Percentiles rank a stretch among this genome's conserved stretches.
These are phyloP conservation scores for Mactromeris polynyma DNA, from an alignment of 2,888 invertebrate genomes.

Conservation along the genomic window DNA sequence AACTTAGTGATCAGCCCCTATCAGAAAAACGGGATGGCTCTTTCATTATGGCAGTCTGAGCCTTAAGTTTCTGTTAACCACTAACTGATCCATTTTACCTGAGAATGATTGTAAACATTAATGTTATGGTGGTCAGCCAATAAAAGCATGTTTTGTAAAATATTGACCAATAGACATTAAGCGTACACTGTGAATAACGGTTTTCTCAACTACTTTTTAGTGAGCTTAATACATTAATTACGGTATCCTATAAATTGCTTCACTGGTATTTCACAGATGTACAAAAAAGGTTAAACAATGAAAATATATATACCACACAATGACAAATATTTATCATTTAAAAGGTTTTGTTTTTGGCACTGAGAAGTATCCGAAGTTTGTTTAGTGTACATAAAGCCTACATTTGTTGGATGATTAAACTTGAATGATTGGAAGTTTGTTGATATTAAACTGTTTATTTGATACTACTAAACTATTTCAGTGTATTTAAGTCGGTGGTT, in stretches of 20 bases:
- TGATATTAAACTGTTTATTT: slow-evolving; percentile 18
- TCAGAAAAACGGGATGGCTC: too few relatives aligned
- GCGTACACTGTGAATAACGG: too few relatives aligned
- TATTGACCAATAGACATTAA: too few relatives aligned
- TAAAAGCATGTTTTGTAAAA: too few relatives aligned
- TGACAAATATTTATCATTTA: slow-evolving; percentile 33
- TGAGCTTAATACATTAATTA: neutral
- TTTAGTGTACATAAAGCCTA: neutral
- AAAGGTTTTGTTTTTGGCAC: slow-evolving; percentile 46
- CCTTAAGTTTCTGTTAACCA: too few relatives aligned
- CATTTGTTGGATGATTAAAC: slow-evolving; percentile 29
- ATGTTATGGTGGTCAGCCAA: too few relatives aligned
- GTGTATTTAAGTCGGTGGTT: neutral
- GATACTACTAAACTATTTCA: slow-evolving; percentile 21
- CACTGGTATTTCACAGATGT: slow-evolving; percentile 12
- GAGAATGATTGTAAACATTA: too few relatives aligned
- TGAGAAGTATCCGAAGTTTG: neutral
- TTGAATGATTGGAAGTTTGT: slow-evolving; percentile 3
- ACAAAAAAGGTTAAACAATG: slow-evolving; percentile 7
- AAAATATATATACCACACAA: slow-evolving; percentile 6
- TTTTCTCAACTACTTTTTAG: too few relatives aligned
- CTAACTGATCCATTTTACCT: too few relatives aligned
- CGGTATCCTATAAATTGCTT: neutral
- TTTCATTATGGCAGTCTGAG: too few relatives aligned
- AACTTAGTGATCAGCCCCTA: too few relatives aligned